Base-by-base conservation (phyloP, 2,888 invertebrate genomes). In the Drosophila mimetica region DNA sequence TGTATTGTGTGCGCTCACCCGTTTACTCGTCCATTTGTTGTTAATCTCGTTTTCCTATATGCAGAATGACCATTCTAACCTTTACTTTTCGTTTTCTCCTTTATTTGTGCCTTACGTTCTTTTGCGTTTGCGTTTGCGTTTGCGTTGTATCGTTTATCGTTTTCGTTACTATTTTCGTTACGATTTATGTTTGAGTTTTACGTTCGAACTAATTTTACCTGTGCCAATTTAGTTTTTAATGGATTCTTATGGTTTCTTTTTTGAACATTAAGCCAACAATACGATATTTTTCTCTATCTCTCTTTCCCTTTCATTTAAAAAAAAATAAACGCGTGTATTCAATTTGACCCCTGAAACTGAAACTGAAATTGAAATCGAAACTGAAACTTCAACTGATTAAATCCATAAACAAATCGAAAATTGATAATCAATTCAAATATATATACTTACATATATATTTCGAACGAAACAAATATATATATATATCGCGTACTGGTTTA, bases 271-370 rank as follows among this genome's bases (percentile, higher is more conserved):
- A 85, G 88, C 79, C 85, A 83, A 83, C 88, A 87, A 83, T 83
- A 83, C 83, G 83, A 83, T 83, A 87, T 83, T 83, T 87, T 83
- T 83, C 83, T 83, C 83, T 83, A 83, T 83, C 83, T 83, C 86
- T 83, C 88, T 83, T 83, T 83, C 88, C 88, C 82, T 83, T 85
- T 83, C 82, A 83, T 83, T 85, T 67, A 74, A 14, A 59, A 44
- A 36, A 42, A 42, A 41, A 41, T n/a, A 63, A 63, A 61, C 77
- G 76, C 53, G 63, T 50, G 37, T 39, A 50, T 50, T 55, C 50
- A 55, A 55, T 67, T 70, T 69, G 67, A 34, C 67, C 70, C 57
- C 65, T 63, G 42, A 71, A 41, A 63, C 18, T 37, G 11, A 77
- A 54, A 59, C 58, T 37, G 11, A 77, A 54, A 53, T n/a, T 63